A percentile compares a stretch with the other conserved stretches of the same genome.
phyloP scores from a whole-genome alignment of 2,797 vertebrate species.

The Naso thynnoides region DNA sequence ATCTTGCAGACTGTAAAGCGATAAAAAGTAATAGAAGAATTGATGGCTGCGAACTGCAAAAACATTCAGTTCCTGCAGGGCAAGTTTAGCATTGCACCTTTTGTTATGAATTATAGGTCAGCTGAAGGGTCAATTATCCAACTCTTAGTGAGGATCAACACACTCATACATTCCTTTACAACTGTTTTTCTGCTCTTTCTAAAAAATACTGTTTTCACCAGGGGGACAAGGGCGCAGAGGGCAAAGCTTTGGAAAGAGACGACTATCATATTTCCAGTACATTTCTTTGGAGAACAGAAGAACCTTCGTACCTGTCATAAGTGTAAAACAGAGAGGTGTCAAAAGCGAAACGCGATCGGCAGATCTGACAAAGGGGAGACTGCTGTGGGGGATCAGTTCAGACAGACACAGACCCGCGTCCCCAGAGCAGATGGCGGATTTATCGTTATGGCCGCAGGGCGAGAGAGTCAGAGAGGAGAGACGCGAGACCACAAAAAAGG shows the following conservation, averaged over 20 bases:
- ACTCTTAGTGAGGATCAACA: constrained; percentile 67
- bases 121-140: constrained; percentile 70
- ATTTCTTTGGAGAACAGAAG: constrained; percentile 76
- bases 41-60: neutral
- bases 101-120: constrained; percentile 57
- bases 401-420: constrained; percentile 67
- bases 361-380: constrained; percentile 76
- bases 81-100: constrained; percentile 15
- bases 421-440: constrained; percentile 82
- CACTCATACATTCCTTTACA: constrained; percentile 67
- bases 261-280: constrained; percentile 65
- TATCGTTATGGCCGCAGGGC: constrained; percentile 75
- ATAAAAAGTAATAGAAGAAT: neutral
- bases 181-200: constrained; percentile 58
- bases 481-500: constrained; percentile 81
- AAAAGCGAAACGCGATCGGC: constrained; percentile 85
- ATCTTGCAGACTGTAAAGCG: neutral
- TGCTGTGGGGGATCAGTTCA: constrained; percentile 80
- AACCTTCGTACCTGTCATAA: constrained; percentile 75
- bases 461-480: constrained; percentile 52
- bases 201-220: constrained; percentile 59
- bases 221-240: constrained; percentile 59
- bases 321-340: constrained; percentile 80
- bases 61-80: neutral
- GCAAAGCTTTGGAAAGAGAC: constrained; percentile 59